Percentiles rank a stretch among this genome's conserved stretches.
These are phyloP conservation scores for Pemphigus obesinymphae DNA, from an alignment of 1,140 invertebrate genomes.

Conservation along the genomic window DNA sequence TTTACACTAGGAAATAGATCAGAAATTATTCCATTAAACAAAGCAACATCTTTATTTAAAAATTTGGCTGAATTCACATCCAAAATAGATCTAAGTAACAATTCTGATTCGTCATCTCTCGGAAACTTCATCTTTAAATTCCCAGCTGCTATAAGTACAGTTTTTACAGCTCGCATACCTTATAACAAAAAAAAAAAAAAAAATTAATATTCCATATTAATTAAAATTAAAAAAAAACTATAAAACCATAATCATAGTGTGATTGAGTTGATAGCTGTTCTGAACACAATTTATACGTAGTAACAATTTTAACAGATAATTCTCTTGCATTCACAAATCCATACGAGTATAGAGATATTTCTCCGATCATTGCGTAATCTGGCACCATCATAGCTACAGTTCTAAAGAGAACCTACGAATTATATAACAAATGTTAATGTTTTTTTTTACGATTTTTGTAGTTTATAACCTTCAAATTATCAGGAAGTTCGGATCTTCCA, in stretches of 20 bases:
- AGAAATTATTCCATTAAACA: conserved; percentile 89
- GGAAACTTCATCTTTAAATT: conserved; percentile 81
- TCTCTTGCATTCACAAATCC: conserved; percentile 78
- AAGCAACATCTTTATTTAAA: conserved; percentile 76
- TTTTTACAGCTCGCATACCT: conserved; percentile 74
- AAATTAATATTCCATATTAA: not conserved
- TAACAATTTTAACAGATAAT: conserved; percentile 81
- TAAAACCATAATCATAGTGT: conserved; percentile 66
- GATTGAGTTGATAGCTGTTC: conserved; percentile 82
- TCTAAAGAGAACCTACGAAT: conserved; percentile 73
- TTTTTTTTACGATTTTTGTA: not conserved
- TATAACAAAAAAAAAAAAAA: not conserved
- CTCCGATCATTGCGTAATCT: conserved; percentile 85
- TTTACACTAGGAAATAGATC: conserved; percentile 82
- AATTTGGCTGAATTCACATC: conserved; percentile 94
- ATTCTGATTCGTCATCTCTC: conserved; percentile 69
- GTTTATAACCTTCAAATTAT: conserved; percentile 68
- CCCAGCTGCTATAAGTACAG: conserved; percentile 77
- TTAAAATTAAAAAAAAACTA: not conserved
- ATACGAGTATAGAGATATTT: conserved; percentile 85
- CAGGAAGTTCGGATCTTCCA: conserved; percentile 77
- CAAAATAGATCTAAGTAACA: conserved; percentile 77
- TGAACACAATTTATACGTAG: conserved; percentile 81
- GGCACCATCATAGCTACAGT: conserved; percentile 96
- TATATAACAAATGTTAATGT: conserved; percentile 67